Conservation (phyloP, 1,140 invertebrate species). For the Tetraneura akinire region DNA sequence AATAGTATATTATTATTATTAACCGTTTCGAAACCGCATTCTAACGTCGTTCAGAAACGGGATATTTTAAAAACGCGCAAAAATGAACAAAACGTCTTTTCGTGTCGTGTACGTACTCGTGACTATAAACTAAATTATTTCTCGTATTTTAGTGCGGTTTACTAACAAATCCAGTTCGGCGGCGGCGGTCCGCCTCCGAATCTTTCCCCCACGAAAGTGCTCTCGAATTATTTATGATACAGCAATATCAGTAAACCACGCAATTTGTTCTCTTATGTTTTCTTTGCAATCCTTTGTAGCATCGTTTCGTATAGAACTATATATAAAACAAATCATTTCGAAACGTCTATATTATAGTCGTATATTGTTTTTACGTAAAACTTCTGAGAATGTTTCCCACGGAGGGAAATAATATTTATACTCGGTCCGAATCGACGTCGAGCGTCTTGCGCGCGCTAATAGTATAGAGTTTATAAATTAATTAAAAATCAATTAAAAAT, state of each 20-base stretch:
- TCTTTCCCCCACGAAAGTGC: conserved; percentile 3
- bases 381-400: not conserved
- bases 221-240: conserved; percentile 42
- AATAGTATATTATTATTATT: not conserved
- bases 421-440: too few species aligned
- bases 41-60: not conserved
- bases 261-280: conserved; percentile 17
- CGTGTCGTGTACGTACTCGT: too few species aligned
- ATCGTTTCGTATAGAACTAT: not conserved
- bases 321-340: conserved; percentile 23
- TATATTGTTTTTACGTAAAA: too few species aligned
- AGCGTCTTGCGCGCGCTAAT: too few species aligned
- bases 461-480: too few species aligned
- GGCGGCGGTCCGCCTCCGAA: conserved; percentile 8
- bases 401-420: not conserved
- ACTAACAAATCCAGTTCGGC: not conserved
- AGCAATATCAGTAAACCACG: conserved; percentile 11
- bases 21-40: not conserved
- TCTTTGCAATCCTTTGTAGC: conserved; percentile 2
- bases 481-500: too few species aligned
- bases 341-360: not conserved
- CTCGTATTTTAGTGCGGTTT: conserved; percentile 7
- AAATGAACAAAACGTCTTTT: too few species aligned
- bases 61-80: not conserved
- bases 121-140: conserved; percentile 28